Evolutionary conservation across 2,797 vertebrate species (phyloP).

Genomic region (Danio jaintianensis): DNA sequence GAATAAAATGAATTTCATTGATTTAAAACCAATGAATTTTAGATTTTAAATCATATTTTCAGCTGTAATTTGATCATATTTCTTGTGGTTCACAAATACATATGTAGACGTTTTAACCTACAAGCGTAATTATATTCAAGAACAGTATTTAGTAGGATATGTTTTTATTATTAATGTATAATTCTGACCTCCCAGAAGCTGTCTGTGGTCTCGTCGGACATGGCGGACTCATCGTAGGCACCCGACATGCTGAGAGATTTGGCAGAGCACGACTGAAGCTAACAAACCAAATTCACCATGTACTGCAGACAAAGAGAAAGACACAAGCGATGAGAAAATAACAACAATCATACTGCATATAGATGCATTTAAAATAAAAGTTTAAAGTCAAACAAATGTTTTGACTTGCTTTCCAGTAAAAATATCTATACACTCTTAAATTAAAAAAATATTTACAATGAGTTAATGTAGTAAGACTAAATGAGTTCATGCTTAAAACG

Average conservation of each 20-base stretch:
- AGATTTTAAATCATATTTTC: too few relatives aligned
- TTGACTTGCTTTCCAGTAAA: too few relatives aligned
- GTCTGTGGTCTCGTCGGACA: slow-evolving; percentile 89
- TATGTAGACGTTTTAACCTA: neutral
- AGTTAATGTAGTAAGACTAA: too few relatives aligned
- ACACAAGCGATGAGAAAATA: neutral
- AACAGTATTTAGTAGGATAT: neutral
- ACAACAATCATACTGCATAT: neutral
- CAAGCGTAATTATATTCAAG: neutral
- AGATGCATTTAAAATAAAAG: neutral
- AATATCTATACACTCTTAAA: too few relatives aligned
- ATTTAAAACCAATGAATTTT: too few relatives aligned
- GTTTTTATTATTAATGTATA: neutral
- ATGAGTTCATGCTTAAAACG: too few relatives aligned
- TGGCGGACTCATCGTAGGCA: slow-evolving; percentile 86
- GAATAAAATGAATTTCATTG: too few relatives aligned
- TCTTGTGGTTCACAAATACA: too few relatives aligned
- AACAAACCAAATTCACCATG: slow-evolving; percentile 70
- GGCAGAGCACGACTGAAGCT: slow-evolving; percentile 67
- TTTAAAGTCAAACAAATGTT: too few relatives aligned
- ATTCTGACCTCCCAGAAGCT: slow-evolving; percentile 96
- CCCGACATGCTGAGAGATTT: slow-evolving; percentile 87
- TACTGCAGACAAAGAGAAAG: slow-evolving; percentile 63
- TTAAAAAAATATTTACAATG: too few relatives aligned
- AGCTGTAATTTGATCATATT: too few relatives aligned